Evolutionary conservation across 1,140 invertebrate species (phyloP), one percentile per base, ranked within the genome.

Genomic region (Cheumatopsyche charites): DNA sequence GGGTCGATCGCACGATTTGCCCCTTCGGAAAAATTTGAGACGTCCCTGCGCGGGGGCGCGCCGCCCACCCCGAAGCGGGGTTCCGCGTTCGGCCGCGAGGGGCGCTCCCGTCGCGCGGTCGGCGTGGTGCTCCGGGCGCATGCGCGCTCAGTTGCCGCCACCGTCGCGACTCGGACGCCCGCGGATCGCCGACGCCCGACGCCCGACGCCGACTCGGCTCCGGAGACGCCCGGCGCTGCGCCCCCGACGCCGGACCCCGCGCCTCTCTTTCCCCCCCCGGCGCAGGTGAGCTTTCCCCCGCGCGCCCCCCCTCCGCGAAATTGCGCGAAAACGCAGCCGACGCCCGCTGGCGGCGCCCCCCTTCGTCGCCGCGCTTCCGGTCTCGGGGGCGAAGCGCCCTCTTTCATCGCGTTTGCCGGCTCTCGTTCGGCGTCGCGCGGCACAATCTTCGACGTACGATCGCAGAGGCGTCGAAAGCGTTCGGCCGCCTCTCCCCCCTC

Each of bases 61-160:
- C 9, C 6, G 36, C 7, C 1, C 26, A 47, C 15, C 13, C 2
- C 12, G 7, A 52, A 21, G 47, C 1, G 66, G 23, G 17, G 9
- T 0, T 1, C 23, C 6, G 4, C 49, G 26, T 2, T 9, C 9
- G 2, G 17, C 15, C 23, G 25, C 42, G 41, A 42, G 62, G 29
- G 61, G 62, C 47, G 61, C 45, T 25, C 15, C 19, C 49, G 49
- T 9, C n/a, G 5, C 19, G 23, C 25, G 82, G 81, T 82, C 81
- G 78, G 78, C 77, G 78, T 78, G 75, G 78, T 81, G 29, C 29
- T 3, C 79, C 80, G 81, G 81, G 82, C 82, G 82, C 81, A 79
- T 82, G 82, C 82, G 82, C 80, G 79, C 80, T 80, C 81, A 82
- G 82, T 84, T 85, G 82, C 82, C 82, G 82, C 82, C 82, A 83